Evolutionary conservation across 1,140 invertebrate species (phyloP).

Genomic region (Polyergus mexicanus): DNA sequence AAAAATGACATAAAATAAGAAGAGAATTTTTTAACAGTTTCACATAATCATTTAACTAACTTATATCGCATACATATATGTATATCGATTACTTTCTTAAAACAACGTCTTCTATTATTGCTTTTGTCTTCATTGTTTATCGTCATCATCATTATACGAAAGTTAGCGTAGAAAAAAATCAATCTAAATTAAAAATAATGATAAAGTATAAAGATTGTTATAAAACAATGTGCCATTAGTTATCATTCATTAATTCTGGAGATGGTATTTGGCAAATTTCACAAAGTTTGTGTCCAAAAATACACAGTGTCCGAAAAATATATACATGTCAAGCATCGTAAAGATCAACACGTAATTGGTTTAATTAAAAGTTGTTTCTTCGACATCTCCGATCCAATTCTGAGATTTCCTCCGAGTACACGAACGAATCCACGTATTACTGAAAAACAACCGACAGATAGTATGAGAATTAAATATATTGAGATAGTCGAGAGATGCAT

Average conservation of each 20-base stretch:
- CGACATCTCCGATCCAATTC: not conserved
- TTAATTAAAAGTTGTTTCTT: conserved; percentile 22
- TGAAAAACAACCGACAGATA: conserved; percentile 39
- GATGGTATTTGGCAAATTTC: not conserved
- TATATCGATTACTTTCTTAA: not conserved
- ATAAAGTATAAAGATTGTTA: not conserved
- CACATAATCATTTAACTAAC: conserved; percentile 30
- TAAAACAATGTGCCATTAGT: not conserved
- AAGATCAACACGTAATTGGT: conserved; percentile 11
- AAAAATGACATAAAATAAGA: conserved; percentile 18
- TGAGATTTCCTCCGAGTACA: not conserved
- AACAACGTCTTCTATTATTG: not conserved
- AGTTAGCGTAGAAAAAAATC: not conserved
- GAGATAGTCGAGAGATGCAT: conserved; percentile 11
- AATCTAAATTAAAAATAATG: not conserved
- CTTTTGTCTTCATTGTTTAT: not conserved
- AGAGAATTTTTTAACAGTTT: not conserved
- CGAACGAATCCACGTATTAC: conserved; percentile 35
- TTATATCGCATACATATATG: conserved; percentile 9
- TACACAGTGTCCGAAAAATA: conserved; percentile 21
- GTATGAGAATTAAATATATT: conserved; percentile 36
- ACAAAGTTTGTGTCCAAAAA: conserved; percentile 3
- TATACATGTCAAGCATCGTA: not conserved
- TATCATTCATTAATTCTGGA: conserved; percentile 1
- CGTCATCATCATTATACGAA: not conserved